phyloP scores from a whole-genome alignment of 2,797 vertebrate genomes.

The Gastrophryne carolinensis region DNA sequence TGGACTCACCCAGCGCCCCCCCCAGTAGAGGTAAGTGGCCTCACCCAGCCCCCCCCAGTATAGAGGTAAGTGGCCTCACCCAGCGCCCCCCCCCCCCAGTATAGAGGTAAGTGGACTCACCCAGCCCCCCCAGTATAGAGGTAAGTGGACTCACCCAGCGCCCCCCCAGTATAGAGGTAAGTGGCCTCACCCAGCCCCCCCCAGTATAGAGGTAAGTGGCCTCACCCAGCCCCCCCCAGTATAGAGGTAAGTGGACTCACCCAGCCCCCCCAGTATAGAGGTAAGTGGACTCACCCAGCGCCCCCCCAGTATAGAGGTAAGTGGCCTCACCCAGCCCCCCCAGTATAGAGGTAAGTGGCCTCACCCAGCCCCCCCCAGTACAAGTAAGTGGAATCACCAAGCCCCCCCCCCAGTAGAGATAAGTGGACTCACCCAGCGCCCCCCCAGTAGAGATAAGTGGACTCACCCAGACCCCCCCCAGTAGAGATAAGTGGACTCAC shows the following conservation, averaged over 20 bases:
- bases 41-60: constrained; percentile 80
- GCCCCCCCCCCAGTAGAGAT: constrained; percentile 70
- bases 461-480: constrained; percentile 77
- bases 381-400: constrained; percentile 65
- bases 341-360: not conserved
- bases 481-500: constrained; percentile 60
- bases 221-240: constrained; percentile 79
- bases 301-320: constrained; percentile 65
- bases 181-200: constrained; percentile 73
- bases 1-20: constrained; percentile 74
- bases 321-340: constrained; percentile 73
- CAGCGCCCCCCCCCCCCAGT: constrained; percentile 77
- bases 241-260: constrained; percentile 60
- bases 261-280: constrained; percentile 76
- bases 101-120: constrained; percentile 60
- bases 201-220: constrained; percentile 56
- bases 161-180: constrained; percentile 65
- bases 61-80: constrained; percentile 63
- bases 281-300: constrained; percentile 68
- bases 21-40: no score
- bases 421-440: constrained; percentile 70
- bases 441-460: constrained; percentile 57
- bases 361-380: constrained; percentile 80
- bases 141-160: constrained; percentile 68
- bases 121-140: constrained; percentile 76